Percentiles rank a stretch among this genome's conserved stretches.
phyloP scores from a whole-genome alignment of 2,888 invertebrate species.

The Euphydryas editha region DNA sequence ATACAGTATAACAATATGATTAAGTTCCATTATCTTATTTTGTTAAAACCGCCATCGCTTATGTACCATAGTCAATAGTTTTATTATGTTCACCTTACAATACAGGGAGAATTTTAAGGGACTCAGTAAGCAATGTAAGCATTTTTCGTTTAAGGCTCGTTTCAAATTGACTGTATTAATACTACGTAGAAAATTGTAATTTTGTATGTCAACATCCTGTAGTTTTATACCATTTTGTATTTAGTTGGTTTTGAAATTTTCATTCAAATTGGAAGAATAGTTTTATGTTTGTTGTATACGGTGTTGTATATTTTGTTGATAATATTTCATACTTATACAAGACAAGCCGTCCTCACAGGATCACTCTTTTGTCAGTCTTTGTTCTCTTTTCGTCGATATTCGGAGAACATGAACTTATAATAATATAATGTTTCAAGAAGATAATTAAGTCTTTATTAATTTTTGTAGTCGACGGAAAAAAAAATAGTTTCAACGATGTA shows the following conservation, averaged over 20 bases:
- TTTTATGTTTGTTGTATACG: too few species aligned
- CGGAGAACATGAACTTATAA: too few species aligned
- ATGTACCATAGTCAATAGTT: not conserved
- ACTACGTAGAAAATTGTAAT: not conserved
- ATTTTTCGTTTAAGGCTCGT: constrained; percentile 7
- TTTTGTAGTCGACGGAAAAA: too few species aligned
- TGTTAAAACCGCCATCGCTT: not conserved
- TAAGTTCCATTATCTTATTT: not conserved
- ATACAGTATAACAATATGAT: not conserved
- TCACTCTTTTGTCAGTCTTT: too few species aligned
- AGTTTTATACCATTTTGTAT: not conserved
- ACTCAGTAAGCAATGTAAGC: constrained; percentile 22
- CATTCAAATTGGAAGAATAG: not conserved
- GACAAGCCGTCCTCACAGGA: too few species aligned
- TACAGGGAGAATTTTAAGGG: constrained; percentile 16
- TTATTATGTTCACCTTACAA: constrained; percentile 17
- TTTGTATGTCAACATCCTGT: not conserved
- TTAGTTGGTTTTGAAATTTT: not conserved
- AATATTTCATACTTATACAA: too few species aligned
- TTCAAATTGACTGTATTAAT: constrained; percentile 3
- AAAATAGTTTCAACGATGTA: too few species aligned
- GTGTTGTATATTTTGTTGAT: too few species aligned
- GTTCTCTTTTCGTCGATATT: too few species aligned
- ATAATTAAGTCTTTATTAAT: too few species aligned
- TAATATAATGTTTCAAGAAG: too few species aligned